Base-by-base conservation (phyloP, 2,888 invertebrate genomes). In the Allophyes oxyacanthae region DNA sequence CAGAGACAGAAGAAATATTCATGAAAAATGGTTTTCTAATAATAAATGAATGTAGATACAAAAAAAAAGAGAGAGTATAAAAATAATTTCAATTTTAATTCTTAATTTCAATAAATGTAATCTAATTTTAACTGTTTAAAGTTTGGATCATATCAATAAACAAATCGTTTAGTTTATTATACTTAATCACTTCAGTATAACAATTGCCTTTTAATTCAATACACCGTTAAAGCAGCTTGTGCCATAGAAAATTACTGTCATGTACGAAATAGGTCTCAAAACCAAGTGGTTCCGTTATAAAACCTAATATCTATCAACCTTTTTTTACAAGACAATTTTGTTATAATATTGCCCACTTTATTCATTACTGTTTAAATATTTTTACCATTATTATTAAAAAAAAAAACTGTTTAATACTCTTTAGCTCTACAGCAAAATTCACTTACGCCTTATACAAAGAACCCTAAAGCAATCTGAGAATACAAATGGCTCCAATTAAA, bases 401-500 rank as follows among this genome's bases (percentile, higher is more conserved):
- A n/a, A n/a, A n/a, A n/a, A n/a, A n/a, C n/a, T n/a, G n/a, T n/a
- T n/a, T n/a, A n/a, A n/a, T n/a, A n/a, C n/a, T n/a, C n/a, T n/a
- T n/a, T n/a, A n/a, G n/a, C 11, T 11, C 37, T 8, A 41, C 10
- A 40, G 20, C n/a, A 8, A 28, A 26, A 14, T 37, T 40, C 5
- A 36, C 15, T 32, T 32, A 25, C 8, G 9, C 10, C 44, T 36
- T 51, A 52, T 45, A 51, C 52, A 71, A 55, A 42, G 66, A 74
- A 70, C 78, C 69, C 67, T 74, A 64, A 77, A 77, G 65, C 57
- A 64, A 65, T 77, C 64, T 61, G 73, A 79, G 77, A 76, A 78
- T 79, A 81, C 78, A 86, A 90, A 89, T 82, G 45, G 77, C 78
- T 78, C 75, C 84, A 90, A 90, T 91, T 90, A 89, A 89, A 84